These are phyloP conservation scores for Calcarius ornatus DNA, from an alignment of 2,113 vertebrate species.

Conservation along the genomic window DNA sequence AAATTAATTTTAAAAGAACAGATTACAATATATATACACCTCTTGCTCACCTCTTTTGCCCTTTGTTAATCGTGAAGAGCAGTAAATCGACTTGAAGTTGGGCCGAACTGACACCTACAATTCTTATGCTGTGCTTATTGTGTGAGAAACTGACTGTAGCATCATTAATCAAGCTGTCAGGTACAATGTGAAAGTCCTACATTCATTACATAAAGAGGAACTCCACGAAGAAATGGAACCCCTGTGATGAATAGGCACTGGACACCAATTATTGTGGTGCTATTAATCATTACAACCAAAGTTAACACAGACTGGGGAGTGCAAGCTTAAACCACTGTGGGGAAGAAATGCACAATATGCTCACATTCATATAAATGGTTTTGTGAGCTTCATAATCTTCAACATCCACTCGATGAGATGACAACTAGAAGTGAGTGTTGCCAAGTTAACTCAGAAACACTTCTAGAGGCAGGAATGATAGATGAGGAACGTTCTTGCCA, in stretches of 20 bases:
- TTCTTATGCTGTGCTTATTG: conserved; percentile 70
- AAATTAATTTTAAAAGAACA: not conserved
- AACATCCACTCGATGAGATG: not conserved
- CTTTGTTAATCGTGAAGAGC: conserved; percentile 41
- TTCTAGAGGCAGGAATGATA: not conserved
- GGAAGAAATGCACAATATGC: not conserved
- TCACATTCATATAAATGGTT: not conserved
- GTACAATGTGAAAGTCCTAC: conserved; percentile 61
- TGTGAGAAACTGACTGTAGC: conserved; percentile 75
- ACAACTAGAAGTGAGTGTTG: not conserved
- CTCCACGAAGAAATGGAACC: conserved; percentile 66
- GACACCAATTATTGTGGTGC: conserved; percentile 65
- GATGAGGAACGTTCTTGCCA: not conserved
- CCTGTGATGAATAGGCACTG: conserved; percentile 70
- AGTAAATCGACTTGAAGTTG: conserved; percentile 63
- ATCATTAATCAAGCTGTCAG: conserved; percentile 80
- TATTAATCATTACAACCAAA: conserved; percentile 73
- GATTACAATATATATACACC: not conserved
- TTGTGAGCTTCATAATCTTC: not conserved
- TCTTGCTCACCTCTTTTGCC: not conserved
- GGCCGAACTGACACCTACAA: conserved; percentile 70
- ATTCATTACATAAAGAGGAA: conserved; percentile 73
- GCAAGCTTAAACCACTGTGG: not conserved
- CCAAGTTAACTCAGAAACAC: not conserved
- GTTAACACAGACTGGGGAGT: not conserved